Base-by-base conservation (phyloP, 2,888 invertebrate species). In the Phaedon cochleariae region DNA sequence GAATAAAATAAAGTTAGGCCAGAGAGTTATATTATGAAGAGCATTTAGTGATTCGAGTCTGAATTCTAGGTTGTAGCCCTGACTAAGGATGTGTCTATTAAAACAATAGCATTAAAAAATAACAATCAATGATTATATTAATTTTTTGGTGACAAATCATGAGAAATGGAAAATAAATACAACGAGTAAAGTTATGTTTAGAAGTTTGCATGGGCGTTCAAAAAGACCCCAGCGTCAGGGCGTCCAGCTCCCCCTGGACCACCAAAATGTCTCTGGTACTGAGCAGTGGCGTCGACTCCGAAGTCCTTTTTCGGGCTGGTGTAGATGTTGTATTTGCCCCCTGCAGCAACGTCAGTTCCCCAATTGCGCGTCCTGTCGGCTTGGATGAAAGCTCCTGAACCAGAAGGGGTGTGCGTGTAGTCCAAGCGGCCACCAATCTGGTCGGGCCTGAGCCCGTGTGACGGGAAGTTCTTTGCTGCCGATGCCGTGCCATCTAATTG, bases 331-430 rank as follows among this genome's bases (percentile, higher is more conserved):
- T 72, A 74, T 46, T 62, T 72, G 34, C 68, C 71, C 4, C 73
- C 70, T 46, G 75, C 77, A 21, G 53, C 64, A 0, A 77, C 37
- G 59, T 76, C 76, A 7, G 78, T 78, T 22, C 78, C 78, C 63
- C 59, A 71, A 10, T 69, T 53, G 10, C 70, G 69, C 2, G 73
- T 70, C 15, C 69, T 72, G 34, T 74, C 71, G 20, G 75, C 77
- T 4, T 65, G 65, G 5, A 75, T 10, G 31, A 75, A 76, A 10
- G 77, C 64, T 52, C 57, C 31, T 1, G 75, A 74, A 21, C 74
- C 74, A 20, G 73, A 74, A 12, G 77, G 77, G 22, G 66, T 66
- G 65, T 79, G 75, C 10, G 62, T 22, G 61, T 77, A 79, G 53
- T 74, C 75, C 51, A 79, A 37, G 37, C 71, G 69, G 17, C 76